Percentiles rank a stretch among this genome's conserved stretches.
Conservation (phyloP, 2,888 invertebrate species). For the Drosophila falleni region DNA sequence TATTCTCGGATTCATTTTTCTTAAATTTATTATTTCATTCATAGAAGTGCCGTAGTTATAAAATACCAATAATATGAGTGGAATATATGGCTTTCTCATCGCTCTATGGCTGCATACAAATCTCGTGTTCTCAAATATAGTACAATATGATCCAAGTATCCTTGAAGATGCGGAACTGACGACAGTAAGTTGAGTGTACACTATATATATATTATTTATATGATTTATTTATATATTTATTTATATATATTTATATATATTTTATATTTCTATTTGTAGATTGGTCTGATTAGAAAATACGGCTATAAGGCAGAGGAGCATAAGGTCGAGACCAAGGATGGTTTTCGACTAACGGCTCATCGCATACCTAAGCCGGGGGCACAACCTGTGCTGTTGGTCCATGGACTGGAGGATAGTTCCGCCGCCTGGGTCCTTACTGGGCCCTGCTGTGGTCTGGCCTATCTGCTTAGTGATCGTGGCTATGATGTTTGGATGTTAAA, state of each 20-base stretch:
- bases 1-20: not conserved
- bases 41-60: not conserved
- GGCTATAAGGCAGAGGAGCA: slow-evolving; percentile 88
- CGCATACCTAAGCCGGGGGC: slow-evolving; percentile 87
- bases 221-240: not conserved
- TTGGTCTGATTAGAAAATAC: slow-evolving; percentile 85
- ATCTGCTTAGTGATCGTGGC: slow-evolving; percentile 86
- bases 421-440: slow-evolving; percentile 90
- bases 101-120: slow-evolving; percentile 19
- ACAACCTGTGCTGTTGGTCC: slow-evolving; percentile 88
- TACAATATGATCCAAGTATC: slow-evolving; percentile 15
- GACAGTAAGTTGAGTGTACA: slow-evolving; percentile 35
- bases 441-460: slow-evolving; percentile 87
- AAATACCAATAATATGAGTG: slow-evolving; percentile 14
- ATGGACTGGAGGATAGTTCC: slow-evolving; percentile 90
- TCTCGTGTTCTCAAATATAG: slow-evolving; percentile 12
- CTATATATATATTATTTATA: not conserved
- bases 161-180: slow-evolving; percentile 46
- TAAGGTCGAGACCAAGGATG: slow-evolving; percentile 89
- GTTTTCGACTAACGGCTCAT: slow-evolving; percentile 90
- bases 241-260: not conserved
- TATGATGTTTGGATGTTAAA: slow-evolving; percentile 89
- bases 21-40: not conserved
- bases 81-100: slow-evolving; percentile 27
- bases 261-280: slow-evolving; percentile 44